phyloP scores from a whole-genome alignment of 2,113 vertebrate genomes.

The Prionailurus bengalensis region DNA sequence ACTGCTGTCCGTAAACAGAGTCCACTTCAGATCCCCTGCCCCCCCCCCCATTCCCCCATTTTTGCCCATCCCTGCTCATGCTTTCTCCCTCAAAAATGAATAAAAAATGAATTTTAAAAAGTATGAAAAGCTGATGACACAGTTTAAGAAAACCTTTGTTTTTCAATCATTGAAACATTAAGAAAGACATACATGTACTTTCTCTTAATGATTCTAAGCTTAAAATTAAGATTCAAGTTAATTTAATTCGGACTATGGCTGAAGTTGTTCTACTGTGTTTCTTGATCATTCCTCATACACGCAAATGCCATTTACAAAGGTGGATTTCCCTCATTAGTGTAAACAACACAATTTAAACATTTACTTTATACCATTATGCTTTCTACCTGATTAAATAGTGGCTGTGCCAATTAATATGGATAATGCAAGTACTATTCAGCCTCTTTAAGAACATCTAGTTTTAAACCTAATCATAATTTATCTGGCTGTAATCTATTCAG shows the following conservation, averaged over 20 bases:
- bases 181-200: not conserved
- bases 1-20: too few species aligned
- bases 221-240: slow-evolving; percentile 43
- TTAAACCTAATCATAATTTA: slow-evolving; percentile 40
- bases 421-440: not conserved
- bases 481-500: slow-evolving; percentile 32
- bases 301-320: not conserved
- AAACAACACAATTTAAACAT: slow-evolving; percentile 46
- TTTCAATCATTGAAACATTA: not conserved
- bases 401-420: not conserved
- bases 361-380: not conserved
- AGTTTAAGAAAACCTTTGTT: not conserved
- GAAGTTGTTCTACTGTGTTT: not conserved
- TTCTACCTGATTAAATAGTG: slow-evolving; percentile 25
- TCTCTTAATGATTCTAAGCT: not conserved
- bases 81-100: too few species aligned
- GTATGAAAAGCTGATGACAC: not conserved
- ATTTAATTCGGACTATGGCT: slow-evolving; percentile 6
- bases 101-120: not conserved
- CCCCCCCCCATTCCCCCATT: too few species aligned
- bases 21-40: too few species aligned
- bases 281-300: not conserved
- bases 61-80: too few species aligned
- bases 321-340: not conserved
- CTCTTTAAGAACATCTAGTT: not conserved